Evolutionary conservation across 92 coral and sea anemone genomes (phyloP).

Genomic region (Epizoanthus illoricatus): DNA sequence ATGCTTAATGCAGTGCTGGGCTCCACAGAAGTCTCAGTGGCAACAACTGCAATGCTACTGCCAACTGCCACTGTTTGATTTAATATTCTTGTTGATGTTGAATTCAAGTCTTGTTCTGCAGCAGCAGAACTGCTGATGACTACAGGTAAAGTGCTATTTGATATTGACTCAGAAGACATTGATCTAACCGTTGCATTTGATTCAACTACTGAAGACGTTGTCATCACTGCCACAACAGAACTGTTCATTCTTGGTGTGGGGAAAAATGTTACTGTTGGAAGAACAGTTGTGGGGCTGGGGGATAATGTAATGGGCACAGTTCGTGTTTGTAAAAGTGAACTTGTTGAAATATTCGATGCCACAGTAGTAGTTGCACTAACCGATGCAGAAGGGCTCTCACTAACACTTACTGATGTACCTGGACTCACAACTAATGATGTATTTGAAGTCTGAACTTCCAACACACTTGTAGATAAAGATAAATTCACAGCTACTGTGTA

Average conservation of each 20-base stretch:
- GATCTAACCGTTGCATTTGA: background rate
- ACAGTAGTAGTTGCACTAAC: background rate
- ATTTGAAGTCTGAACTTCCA: conserved; percentile 1
- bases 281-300: conserved; percentile 16
- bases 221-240: conserved; percentile 13
- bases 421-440: conserved; percentile 1
- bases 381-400: background rate
- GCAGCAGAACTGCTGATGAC: background rate
- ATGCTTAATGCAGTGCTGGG: background rate
- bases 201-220: conserved; percentile 7
- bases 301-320: background rate
- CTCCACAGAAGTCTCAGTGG: background rate
- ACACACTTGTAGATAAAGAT: background rate
- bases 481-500: background rate
- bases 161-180: background rate
- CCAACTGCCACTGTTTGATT: background rate
- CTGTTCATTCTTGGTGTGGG: conserved; percentile 23
- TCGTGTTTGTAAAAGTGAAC: conserved; percentile 3
- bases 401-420: background rate
- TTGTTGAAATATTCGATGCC: background rate
- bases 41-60: no score
- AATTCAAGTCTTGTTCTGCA: background rate
- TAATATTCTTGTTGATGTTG: background rate
- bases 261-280: conserved; percentile 12
- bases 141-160: background rate